Base-by-base conservation (phyloP, 2,113 vertebrate species). In the Clarias magur region DNA sequence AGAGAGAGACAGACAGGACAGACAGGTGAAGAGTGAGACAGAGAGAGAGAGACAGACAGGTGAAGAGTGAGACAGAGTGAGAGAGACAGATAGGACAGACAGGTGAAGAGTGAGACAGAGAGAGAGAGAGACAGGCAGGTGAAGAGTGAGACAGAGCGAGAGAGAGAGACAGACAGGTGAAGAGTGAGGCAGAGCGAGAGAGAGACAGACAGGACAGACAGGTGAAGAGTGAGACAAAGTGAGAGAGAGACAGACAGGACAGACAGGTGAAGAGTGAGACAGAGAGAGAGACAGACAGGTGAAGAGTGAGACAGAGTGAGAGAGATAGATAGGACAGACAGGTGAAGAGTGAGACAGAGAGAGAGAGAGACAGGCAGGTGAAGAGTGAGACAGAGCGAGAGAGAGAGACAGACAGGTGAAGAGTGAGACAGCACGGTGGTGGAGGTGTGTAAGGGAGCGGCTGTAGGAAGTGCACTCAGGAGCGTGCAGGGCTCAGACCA, bases 101-200 rank as follows among this genome's bases (percentile, higher is more conserved):
- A 54, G 38, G 15, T 1, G 2, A 15, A 30, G 67, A 30, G n/a
- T 34, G n/a, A 17, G 11, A 70, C 3, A 5, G 0, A 70, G 4
- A 16, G 1, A 16, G 3, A 16, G 1, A 6, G 3, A 16, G 27
- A 16, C 0, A 72, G 15, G 10, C 2, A 23, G 17, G 21, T 0
- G 2, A 8, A 73, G 70, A 42, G 4, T 3, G 4, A 38, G 70
- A 57, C 0, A 79, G 3, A 10, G 4, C 7, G 7, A 73, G 0
- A 21, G 70, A 21, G 5, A 73, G 6, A 25, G 57, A 76, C 3
- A 42, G 12, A 38, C 63, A 42, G 42, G 81, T 6, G 21, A 5
- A 72, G n/a, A 38, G 2, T 23, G 38, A 9, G 34, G 7, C 3
- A 38, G 5, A 17, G 68, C 34, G 72, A 23, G 34, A 34, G 70